These are phyloP conservation scores for Sesia apiformis DNA, from an alignment of 2,888 invertebrate genomes.

Conservation along the genomic window DNA sequence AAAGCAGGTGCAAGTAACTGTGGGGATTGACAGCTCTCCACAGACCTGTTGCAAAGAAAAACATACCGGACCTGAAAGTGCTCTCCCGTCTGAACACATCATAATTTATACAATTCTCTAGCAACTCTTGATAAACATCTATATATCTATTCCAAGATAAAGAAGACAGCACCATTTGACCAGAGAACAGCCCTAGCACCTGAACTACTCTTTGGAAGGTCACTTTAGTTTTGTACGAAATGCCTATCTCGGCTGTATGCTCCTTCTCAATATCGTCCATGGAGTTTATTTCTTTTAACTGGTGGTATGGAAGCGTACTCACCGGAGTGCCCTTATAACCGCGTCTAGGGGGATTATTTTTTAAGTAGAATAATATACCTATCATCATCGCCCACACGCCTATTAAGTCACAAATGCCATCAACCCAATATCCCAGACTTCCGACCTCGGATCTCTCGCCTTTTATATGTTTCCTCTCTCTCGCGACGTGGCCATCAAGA, in stretches of 20 bases:
- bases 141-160: constrained; percentile 90
- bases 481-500: constrained; percentile 89
- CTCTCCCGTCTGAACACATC: constrained; percentile 66
- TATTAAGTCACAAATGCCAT: constrained; percentile 86
- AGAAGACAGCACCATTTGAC: constrained; percentile 83
- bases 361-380: constrained; percentile 80
- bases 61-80: constrained; percentile 81
- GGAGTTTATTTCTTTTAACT: constrained; percentile 54
- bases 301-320: constrained; percentile 70
- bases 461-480: constrained; percentile 81
- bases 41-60: constrained; percentile 81
- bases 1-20: constrained; percentile 81
- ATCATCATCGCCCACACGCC: constrained; percentile 82
- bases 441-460: constrained; percentile 89
- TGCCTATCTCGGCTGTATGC: constrained; percentile 59
- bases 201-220: constrained; percentile 78
- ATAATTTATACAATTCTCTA: constrained; percentile 77
- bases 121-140: constrained; percentile 82
- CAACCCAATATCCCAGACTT: constrained; percentile 85
- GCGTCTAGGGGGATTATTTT: constrained; percentile 81
- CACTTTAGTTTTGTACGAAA: constrained; percentile 80
- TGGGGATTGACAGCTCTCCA: constrained; percentile 89
- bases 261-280: constrained; percentile 63
- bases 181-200: constrained; percentile 78
- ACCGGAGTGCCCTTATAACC: constrained; percentile 79